Evolutionary conservation across 2,888 invertebrate genomes (phyloP), one percentile per base, ranked within the genome.

Genomic region (Agonopterix heracliana): DNA sequence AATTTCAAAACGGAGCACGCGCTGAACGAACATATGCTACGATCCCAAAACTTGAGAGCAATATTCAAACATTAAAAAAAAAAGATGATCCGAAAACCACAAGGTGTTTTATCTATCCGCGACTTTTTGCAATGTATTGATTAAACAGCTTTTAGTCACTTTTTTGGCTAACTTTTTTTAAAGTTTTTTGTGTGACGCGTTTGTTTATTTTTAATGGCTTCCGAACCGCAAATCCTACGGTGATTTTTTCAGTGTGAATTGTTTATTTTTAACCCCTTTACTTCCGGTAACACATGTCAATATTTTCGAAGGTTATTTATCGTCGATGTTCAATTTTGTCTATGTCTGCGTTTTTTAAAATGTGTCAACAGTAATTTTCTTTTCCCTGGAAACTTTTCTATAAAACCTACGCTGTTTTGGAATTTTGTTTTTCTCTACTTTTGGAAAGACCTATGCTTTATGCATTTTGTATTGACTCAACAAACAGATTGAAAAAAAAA

Each of bases 21-120:
- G 81, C 65, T 26, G 5, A 9, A 46, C 54, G 55, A 65, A 68
- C 78, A 78, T 74, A 72, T 81, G 79, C 68, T 73, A 26, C 54
- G 64, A 61, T 66, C 63, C 57, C 61, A 60, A 60, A 26, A 59
- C 65, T 13, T 14, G 41, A 40, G 12, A 62, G 71, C 66, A 68
- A 68, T 68, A 63, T 69, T 68, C 63, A 64, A 54, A 57, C 59
- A 64, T 67, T 66, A 57, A 66, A 65, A 58, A 63, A 66, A 66
- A 68, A 66, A 60, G 59, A 70, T 62, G 63, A 66, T 64, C 60
- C 57, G 54, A 49, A 64, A 65, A 36, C 50, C 70, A 26, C 26
- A 79, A 81, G 81, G 77, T 81, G 80, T 60, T 60, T 64, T 70
- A 62, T 63, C 63, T 64, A 54, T 59, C 56, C 54, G 54, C 13